Conservation (phyloP, 2,888 invertebrate genomes). For the Microchrysa polita region DNA sequence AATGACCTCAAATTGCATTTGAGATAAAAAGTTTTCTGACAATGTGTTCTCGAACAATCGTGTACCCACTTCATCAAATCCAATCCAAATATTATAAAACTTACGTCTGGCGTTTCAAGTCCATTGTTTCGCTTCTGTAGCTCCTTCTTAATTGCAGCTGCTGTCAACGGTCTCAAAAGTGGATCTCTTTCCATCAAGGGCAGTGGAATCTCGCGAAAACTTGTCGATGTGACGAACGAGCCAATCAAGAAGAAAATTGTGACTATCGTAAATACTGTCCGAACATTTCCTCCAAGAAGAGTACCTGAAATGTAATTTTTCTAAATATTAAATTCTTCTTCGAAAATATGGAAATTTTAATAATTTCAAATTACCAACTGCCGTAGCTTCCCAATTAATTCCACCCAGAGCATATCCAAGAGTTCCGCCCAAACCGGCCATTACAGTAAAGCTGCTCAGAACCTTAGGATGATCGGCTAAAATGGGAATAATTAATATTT, state of each 20-base stretch:
- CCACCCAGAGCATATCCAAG: conserved; percentile 70
- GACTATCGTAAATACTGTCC: conserved; percentile 69
- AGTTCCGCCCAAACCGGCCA: conserved; percentile 73
- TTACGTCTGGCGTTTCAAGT: conserved; percentile 59
- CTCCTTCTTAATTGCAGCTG: conserved; percentile 59
- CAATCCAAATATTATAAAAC: neutral
- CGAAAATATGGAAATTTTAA: too few relatives aligned
- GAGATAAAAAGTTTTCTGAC: too few relatives aligned
- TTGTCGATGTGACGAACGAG: conserved; percentile 68
- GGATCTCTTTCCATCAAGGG: conserved; percentile 61
- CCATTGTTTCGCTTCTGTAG: conserved; percentile 57
- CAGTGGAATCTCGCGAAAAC: conserved; percentile 70
- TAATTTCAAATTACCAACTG: conserved; percentile 59
- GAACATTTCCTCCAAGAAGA: conserved; percentile 69
- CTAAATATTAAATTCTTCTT: too few relatives aligned
- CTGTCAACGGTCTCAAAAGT: conserved; percentile 59
- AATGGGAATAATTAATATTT: conserved; percentile 24
- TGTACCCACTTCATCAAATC: too few relatives aligned
- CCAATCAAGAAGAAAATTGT: conserved; percentile 69
- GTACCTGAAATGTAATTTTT: conserved; percentile 53
- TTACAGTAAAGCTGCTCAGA: conserved; percentile 71
- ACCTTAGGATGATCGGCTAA: conserved; percentile 70
- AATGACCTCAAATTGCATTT: too few relatives aligned
- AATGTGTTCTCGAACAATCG: too few relatives aligned
- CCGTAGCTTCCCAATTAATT: conserved; percentile 69